Percentiles rank a stretch among this genome's conserved stretches.
Evolutionary conservation across 2,113 vertebrate genomes (phyloP).

Genomic region (Pseudorasbora parva): DNA sequence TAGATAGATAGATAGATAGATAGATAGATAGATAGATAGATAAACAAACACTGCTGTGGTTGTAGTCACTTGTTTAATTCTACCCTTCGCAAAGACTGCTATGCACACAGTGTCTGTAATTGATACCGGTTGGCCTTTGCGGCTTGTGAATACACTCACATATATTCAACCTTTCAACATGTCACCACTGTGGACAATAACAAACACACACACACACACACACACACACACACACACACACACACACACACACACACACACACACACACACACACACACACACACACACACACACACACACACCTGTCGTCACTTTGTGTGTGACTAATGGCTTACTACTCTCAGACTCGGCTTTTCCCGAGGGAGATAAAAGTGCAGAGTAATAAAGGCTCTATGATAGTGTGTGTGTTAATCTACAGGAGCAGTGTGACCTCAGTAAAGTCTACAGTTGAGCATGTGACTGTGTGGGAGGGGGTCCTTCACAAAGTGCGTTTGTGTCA

Average conservation of each 20-base stretch:
- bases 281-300: constrained; percentile 37
- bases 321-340: neutral
- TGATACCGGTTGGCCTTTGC: constrained; percentile 20
- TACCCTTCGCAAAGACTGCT: too few relatives aligned
- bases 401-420: constrained; percentile 2
- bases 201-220: constrained; percentile 30
- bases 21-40: neutral
- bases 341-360: neutral
- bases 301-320: constrained; percentile 18
- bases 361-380: neutral
- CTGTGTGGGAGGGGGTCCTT: neutral
- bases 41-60: too few relatives aligned
- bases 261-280: too few relatives aligned
- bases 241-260: too few relatives aligned
- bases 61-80: too few relatives aligned
- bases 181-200: constrained; percentile 17
- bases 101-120: neutral
- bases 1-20: neutral
- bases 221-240: too few relatives aligned
- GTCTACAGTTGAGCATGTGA: neutral
- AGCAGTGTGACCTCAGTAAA: constrained; percentile 13
- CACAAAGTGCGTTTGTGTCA: neutral
- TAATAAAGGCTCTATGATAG: neutral
- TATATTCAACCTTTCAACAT: constrained; percentile 29
- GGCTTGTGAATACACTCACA: constrained; percentile 26